Percentiles rank a stretch among this genome's conserved stretches.
Conservation (phyloP, 1,140 invertebrate species). For the Diabrotica virgifera region DNA sequence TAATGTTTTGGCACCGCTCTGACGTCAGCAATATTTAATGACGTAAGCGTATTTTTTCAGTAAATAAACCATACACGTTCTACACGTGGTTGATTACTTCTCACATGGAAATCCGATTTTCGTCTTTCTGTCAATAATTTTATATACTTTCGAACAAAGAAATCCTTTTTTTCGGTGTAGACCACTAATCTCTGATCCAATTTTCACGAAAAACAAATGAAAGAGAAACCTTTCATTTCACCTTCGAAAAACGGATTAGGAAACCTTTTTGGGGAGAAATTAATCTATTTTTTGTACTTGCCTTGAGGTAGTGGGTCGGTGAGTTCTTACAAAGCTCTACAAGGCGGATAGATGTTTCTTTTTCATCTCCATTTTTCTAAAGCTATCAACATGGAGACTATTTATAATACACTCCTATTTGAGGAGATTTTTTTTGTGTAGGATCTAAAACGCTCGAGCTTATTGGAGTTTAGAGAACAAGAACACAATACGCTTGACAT, state of each 20-base stretch:
- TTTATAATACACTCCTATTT: no score
- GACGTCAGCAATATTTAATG: no score
- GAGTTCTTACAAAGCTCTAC: slow-evolving; percentile 5
- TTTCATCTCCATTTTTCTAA: background rate
- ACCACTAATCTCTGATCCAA: slow-evolving; percentile 15
- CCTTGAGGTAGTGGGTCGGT: slow-evolving; percentile 22
- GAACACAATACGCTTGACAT: no score
- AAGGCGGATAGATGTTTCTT: background rate
- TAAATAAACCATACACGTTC: no score
- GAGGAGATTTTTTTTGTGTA: no score
- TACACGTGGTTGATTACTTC: no score
- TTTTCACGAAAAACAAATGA: slow-evolving; percentile 16
- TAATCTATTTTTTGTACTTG: slow-evolving; percentile 18
- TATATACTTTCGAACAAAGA: background rate
- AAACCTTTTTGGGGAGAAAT: slow-evolving; percentile 16
- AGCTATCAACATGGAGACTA: no score
- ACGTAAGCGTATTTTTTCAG: no score
- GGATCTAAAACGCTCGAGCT: no score
- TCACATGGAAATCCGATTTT: background rate
- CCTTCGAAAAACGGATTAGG: slow-evolving; percentile 21
- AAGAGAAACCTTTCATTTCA: slow-evolving; percentile 18
- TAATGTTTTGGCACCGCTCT: no score
- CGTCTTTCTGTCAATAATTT: no score
- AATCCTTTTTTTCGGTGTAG: background rate
- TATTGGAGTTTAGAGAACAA: no score